Base-by-base conservation (phyloP, 2,888 invertebrate genomes). In the Lapara coniferarum region DNA sequence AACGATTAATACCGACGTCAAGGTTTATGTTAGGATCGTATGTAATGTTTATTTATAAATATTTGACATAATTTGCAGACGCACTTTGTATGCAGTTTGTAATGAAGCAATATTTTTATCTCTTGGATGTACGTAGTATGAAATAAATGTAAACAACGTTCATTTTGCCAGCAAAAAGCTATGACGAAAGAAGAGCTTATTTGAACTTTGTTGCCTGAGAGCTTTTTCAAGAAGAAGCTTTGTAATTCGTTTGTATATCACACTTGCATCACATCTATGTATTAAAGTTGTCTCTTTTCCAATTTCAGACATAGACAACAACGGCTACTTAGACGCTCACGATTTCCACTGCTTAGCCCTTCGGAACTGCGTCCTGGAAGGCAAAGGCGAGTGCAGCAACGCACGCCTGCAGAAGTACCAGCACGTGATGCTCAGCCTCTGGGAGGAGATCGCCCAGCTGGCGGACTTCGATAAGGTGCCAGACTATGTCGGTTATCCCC, bases 391-490 rank as follows among this genome's bases (percentile, higher is more conserved):
- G 83, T 97, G 97, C 89, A 96, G 95, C 83, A 88, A 95, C 69
- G 94, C 94, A 5, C 95, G 96, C 30, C 94, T 97, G 71, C 96
- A 96, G 82, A 97, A 97, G 87, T 97, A 97, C 90, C 96, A 97
- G 86, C 97, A 97, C 86, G 95, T 97, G 75, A 97, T 97, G 97
- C 91, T 95, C 69, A 96, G 97, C 78, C 94, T 97, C 30, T 97
- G 97, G 97, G 97, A 97, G 81, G 97, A 97, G 93, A 97, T 97
- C 77, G 96, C 97, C 0, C 96, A 97, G 81, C 92, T 97, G 75
- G 97, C 97, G 52, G 97, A 97, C 93, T 97, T 97, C 89, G 97
- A 97, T 89, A 97, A 97, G 96, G 97, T 96, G 82, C 93, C 93
- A 77, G 93, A 93, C 85, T 93, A 94, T 93, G 93, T 94, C 93